Evolutionary conservation across 1,140 invertebrate species (phyloP).

Genomic region (Brachionus asplanchnoidis): DNA sequence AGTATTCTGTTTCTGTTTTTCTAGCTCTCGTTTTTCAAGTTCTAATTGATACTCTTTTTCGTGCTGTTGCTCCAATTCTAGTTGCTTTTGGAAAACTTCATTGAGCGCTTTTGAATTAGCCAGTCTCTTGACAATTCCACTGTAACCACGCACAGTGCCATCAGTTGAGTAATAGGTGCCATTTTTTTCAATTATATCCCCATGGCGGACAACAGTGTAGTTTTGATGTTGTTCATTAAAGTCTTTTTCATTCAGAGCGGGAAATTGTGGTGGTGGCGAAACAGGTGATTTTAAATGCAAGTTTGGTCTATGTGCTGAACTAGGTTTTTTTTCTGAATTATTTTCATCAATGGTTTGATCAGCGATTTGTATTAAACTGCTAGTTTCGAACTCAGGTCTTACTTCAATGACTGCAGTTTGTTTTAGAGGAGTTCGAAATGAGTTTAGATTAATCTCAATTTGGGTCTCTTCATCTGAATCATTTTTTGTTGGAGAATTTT

Average conservation of each 20-base stretch:
- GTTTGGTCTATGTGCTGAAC: neutral
- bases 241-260: conserved; percentile 14
- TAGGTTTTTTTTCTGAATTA: neutral
- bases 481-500: neutral
- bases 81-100: conserved; percentile 32
- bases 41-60: conserved; percentile 23
- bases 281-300: neutral
- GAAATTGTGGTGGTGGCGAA: conserved; percentile 38
- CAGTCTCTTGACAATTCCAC: conserved; percentile 18
- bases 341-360: conserved; percentile 7
- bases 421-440: neutral
- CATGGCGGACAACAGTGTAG: conserved; percentile 15
- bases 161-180: conserved; percentile 37
- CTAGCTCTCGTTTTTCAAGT: neutral
- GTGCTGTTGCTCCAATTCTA: neutral
- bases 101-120: conserved; percentile 24
- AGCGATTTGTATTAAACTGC: neutral
- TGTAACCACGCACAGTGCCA: conserved; percentile 28
- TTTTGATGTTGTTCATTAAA: conserved; percentile 30
- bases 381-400: conserved; percentile 15
- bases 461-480: neutral
- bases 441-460: neutral
- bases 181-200: conserved; percentile 42
- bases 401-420: conserved; percentile 7
- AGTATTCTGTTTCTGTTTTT: conserved; percentile 4